Conservation (phyloP, 2,113 vertebrate genomes). For the Aspidoscelis tigris region DNA sequence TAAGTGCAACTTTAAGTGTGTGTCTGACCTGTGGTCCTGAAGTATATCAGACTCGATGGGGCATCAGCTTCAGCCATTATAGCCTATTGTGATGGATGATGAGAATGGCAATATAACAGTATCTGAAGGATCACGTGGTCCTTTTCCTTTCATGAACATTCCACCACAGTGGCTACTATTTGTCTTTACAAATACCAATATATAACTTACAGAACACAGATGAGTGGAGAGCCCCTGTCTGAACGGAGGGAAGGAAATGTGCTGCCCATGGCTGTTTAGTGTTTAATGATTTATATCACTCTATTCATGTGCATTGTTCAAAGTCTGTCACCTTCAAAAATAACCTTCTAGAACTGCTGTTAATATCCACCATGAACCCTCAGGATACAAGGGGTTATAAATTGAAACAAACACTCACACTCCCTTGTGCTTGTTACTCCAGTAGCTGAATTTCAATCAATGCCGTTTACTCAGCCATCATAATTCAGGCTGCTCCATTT, state of each 20-base stretch:
- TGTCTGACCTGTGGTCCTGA: too few relatives aligned
- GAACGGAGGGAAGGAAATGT: not conserved
- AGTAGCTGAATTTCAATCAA: not conserved
- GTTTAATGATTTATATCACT: slow-evolving; percentile 7
- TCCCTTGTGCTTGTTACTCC: slow-evolving; percentile 3
- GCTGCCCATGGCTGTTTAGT: not conserved
- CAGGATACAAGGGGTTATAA: slow-evolving; percentile 18
- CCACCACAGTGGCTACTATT: not conserved
- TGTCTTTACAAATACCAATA: not conserved
- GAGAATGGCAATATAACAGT: not conserved
- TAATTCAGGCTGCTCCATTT: not conserved
- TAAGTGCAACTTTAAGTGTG: too few relatives aligned
- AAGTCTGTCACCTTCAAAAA: slow-evolving; percentile 21
- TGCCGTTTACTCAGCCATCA: slow-evolving; percentile 13
- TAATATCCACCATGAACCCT: slow-evolving; percentile 4
- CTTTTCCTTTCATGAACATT: not conserved
- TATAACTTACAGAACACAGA: not conserved
- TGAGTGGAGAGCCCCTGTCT: not conserved
- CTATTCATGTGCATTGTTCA: slow-evolving; percentile 20
- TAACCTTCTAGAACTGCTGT: slow-evolving; percentile 22
- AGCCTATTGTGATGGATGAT: not conserved
- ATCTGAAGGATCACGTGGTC: not conserved
- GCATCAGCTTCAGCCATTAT: not conserved
- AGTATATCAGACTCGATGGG: too few relatives aligned
- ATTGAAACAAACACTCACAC: not conserved